Conservation (phyloP, 2,113 vertebrate genomes). For the Haliaeetus leucogaster region DNA sequence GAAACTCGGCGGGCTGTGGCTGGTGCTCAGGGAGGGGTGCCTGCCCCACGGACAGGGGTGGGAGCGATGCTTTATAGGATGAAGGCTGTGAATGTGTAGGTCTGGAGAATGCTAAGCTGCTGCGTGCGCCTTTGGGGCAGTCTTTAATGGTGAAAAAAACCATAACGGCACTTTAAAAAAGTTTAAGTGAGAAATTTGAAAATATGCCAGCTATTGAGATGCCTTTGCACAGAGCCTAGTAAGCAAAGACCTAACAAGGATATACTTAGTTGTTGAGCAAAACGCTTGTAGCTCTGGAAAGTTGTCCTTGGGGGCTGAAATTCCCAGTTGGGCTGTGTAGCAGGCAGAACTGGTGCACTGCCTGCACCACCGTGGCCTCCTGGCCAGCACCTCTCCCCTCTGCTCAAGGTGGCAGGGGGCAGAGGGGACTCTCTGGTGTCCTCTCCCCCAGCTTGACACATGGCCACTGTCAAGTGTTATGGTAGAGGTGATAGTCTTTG, state of each 20-base stretch:
- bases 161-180: not conserved
- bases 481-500: not conserved
- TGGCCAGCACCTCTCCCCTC: not conserved
- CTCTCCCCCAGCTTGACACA: not conserved
- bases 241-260: not conserved
- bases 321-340: rapidly evolving
- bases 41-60: not conserved
- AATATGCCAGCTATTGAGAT: not conserved
- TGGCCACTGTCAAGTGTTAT: rapidly evolving
- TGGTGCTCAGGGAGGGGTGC: not conserved
- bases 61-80: not conserved
- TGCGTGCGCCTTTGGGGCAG: rapidly evolving
- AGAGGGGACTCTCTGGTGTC: not conserved
- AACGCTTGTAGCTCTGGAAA: not conserved
- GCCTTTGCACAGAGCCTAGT: not conserved
- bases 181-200: not conserved
- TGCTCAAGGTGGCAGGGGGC: rapidly evolving
- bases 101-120: not conserved
- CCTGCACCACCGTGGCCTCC: rapidly evolving
- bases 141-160: rapidly evolving
- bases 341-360: rapidly evolving
- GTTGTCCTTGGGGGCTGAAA: not conserved
- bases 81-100: not conserved
- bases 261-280: not conserved
- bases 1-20: not conserved